Conservation (phyloP, 2,888 invertebrate species). For the Eugnorisma glareosa region DNA sequence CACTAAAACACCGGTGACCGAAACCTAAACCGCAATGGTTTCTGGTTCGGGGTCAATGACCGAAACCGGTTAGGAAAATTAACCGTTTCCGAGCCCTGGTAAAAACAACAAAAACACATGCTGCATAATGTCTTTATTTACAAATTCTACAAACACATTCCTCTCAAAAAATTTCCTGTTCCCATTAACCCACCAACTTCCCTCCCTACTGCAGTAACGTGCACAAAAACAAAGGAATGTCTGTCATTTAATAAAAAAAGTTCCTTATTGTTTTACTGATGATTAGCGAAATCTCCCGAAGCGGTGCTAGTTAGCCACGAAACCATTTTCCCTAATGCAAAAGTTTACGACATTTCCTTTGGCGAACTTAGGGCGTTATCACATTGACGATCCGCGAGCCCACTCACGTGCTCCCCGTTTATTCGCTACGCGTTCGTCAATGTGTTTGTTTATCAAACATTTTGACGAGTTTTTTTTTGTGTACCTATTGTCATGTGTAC, state of each 20-base stretch:
- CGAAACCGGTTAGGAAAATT: no score
- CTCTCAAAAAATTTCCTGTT: neutral
- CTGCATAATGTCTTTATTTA: neutral
- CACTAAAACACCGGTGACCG: no score
- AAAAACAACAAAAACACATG: neutral
- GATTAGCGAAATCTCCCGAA: constrained; percentile 46
- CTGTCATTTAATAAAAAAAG: constrained; percentile 47
- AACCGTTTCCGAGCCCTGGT: no score
- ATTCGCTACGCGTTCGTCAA: no score
- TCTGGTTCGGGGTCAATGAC: no score
- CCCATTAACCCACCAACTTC: constrained; percentile 32
- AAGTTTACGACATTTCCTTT: constrained; percentile 46
- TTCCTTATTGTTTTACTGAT: constrained; percentile 48
- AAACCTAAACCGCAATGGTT: no score
- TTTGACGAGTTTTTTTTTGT: no score
- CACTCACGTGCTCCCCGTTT: neutral
- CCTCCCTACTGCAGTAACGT: neutral
- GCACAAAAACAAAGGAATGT: constrained; percentile 44
- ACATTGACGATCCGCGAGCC: neutral
- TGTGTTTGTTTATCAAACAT: neutral
- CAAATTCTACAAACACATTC: neutral
- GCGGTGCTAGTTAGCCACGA: constrained; percentile 43
- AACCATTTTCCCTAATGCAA: constrained; percentile 56
- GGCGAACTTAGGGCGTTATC: constrained; percentile 2
- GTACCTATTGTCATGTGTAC: no score